Evolutionary conservation across 2,888 invertebrate genomes (phyloP).

Genomic region (Drosophila meridiana): DNA sequence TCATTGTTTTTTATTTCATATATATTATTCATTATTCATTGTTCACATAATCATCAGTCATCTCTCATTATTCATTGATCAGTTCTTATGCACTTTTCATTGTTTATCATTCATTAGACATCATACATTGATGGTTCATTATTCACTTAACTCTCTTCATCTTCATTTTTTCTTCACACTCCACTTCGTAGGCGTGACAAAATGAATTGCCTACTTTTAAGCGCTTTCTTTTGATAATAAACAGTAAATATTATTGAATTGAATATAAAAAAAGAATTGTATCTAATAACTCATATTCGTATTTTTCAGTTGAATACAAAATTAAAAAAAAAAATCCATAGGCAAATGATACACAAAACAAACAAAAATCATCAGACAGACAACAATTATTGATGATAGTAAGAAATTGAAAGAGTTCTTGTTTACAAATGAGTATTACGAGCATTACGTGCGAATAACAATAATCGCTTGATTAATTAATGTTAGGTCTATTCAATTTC

Average conservation of each 20-base stretch:
- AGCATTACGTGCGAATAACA: neutral
- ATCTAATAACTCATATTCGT: too few species aligned
- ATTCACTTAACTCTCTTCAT: neutral
- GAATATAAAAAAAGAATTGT: neutral
- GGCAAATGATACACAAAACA: neutral
- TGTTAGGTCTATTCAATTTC: slow-evolving; percentile 16
- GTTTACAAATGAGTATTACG: slow-evolving; percentile 2
- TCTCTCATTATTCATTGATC: neutral
- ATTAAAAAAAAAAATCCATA: too few species aligned
- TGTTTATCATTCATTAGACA: neutral
- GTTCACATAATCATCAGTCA: neutral
- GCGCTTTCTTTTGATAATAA: slow-evolving; percentile 2
- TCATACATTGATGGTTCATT: neutral
- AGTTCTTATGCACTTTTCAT: neutral
- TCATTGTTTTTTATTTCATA: neutral
- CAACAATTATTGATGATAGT: neutral
- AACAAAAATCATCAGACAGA: neutral
- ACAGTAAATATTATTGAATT: neutral
- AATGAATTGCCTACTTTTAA: slow-evolving; percentile 46
- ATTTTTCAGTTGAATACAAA: neutral
- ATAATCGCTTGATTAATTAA: slow-evolving; percentile 39
- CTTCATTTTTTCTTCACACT: neutral
- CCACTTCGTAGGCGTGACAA: neutral
- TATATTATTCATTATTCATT: neutral
- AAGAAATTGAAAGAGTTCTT: neutral